phyloP scores from a whole-genome alignment of 2,113 vertebrate genomes.

The Callipepla californica region DNA sequence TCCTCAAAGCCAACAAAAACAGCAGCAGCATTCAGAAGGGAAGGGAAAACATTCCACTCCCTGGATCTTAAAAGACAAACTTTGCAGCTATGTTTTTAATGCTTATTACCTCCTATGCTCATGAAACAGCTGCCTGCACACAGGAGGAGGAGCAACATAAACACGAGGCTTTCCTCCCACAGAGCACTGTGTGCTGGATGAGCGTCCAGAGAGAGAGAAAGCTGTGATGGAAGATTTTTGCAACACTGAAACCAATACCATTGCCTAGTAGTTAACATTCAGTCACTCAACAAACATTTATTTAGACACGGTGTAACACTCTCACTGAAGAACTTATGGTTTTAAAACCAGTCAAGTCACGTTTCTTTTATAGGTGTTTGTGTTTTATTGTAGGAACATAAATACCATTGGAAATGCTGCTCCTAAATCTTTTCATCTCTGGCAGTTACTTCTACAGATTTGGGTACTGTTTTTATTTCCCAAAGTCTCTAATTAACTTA shows the following conservation, averaged over 20 bases:
- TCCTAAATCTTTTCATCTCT: not conserved
- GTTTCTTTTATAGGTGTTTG: not conserved
- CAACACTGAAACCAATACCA: not conserved
- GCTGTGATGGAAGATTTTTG: not conserved
- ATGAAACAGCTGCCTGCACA: not conserved
- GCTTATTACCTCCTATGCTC: not conserved
- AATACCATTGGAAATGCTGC: not conserved
- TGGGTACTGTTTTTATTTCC: not conserved
- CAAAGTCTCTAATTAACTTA: not conserved
- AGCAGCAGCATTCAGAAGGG: not conserved
- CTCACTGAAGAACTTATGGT: not conserved
- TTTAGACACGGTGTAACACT: not conserved
- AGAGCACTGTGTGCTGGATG: not conserved
- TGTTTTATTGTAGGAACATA: not conserved
- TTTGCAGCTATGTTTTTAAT: not conserved
- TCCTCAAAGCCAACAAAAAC: not conserved
- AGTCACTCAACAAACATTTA: slow-evolving; percentile 56
- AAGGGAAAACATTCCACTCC: accelerated
- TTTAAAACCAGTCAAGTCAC: not conserved
- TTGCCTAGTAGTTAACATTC: slow-evolving; percentile 37
- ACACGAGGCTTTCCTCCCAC: not conserved
- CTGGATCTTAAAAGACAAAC: not conserved
- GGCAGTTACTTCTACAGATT: not conserved
- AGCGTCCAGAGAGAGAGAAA: not conserved
- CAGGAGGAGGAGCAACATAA: not conserved